Conservation (phyloP, 2,113 vertebrate genomes). For the Myotis davidii region DNA sequence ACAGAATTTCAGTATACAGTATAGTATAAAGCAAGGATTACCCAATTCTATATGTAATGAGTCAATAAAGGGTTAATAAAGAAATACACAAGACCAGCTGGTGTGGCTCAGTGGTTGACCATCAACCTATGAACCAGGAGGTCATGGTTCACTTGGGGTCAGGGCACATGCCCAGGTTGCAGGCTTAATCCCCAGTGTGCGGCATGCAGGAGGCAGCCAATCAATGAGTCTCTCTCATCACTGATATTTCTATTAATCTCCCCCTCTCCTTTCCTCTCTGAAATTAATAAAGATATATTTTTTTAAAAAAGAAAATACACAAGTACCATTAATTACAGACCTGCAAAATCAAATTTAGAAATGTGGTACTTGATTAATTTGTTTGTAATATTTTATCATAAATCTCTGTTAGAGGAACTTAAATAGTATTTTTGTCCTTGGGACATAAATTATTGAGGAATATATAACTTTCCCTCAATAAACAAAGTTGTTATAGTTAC, state of each 20-base stretch:
- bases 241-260: too few relatives aligned
- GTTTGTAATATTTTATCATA: slow-evolving; percentile 19
- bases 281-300: too few relatives aligned
- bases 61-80: slow-evolving; percentile 17
- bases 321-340: background rate
- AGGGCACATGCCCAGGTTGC: too few relatives aligned
- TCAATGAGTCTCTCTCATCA: too few relatives aligned
- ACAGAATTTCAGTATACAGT: background rate
- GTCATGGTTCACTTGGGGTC: too few relatives aligned
- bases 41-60: background rate
- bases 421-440: slow-evolving; percentile 9
- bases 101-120: too few relatives aligned
- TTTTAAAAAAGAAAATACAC: background rate
- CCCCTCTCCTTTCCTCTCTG: too few relatives aligned
- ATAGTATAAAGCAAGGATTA: background rate
- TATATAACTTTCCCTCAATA: background rate
- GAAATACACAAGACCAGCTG: background rate
- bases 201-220: too few relatives aligned
- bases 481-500: slow-evolving; percentile 30
- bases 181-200: too few relatives aligned
- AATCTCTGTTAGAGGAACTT: background rate
- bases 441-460: background rate
- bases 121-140: too few relatives aligned
- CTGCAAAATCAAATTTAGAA: slow-evolving; percentile 7
- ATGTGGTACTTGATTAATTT: background rate